These are phyloP conservation scores for Stramonita haemastoma DNA, from an alignment of 2,888 invertebrate genomes.

Conservation along the genomic window DNA sequence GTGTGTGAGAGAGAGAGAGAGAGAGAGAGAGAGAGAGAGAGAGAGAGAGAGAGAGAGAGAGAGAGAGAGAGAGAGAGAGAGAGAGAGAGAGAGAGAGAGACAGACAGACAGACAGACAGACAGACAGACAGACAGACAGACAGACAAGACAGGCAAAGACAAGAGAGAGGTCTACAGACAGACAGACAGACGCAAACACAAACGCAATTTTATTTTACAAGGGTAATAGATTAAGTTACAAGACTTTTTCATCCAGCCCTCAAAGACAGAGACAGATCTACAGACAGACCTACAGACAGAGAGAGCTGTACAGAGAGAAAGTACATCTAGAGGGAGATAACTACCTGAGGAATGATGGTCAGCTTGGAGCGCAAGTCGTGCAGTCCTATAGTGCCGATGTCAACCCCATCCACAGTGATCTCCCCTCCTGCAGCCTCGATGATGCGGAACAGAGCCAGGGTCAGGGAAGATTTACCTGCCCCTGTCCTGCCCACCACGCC, in stretches of 20 bases:
- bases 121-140: not conserved
- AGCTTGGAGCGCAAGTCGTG: constrained; percentile 88
- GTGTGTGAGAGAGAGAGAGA: not conserved
- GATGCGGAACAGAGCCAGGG: constrained; percentile 84
- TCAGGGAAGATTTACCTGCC: constrained; percentile 78
- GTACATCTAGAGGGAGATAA: not conserved
- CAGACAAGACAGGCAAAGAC: not conserved
- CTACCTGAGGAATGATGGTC: constrained; percentile 91
- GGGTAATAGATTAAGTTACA: no score
- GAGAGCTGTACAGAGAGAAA: not conserved
- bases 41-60: not conserved
- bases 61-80: not conserved
- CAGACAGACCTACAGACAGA: not conserved
- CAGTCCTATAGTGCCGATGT: constrained; percentile 81
- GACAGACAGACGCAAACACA: no score
- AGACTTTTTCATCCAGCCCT: no score
- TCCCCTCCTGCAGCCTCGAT: constrained; percentile 86
- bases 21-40: not conserved
- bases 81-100: not conserved
- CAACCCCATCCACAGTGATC: constrained; percentile 86
- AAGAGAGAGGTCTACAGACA: no score
- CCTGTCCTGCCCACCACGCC: constrained; percentile 81
- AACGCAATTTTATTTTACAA: no score
- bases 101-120: not conserved
- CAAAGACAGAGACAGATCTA: not conserved